Base-by-base conservation (phyloP, 1,140 invertebrate genomes). In the Homarus americanus region DNA sequence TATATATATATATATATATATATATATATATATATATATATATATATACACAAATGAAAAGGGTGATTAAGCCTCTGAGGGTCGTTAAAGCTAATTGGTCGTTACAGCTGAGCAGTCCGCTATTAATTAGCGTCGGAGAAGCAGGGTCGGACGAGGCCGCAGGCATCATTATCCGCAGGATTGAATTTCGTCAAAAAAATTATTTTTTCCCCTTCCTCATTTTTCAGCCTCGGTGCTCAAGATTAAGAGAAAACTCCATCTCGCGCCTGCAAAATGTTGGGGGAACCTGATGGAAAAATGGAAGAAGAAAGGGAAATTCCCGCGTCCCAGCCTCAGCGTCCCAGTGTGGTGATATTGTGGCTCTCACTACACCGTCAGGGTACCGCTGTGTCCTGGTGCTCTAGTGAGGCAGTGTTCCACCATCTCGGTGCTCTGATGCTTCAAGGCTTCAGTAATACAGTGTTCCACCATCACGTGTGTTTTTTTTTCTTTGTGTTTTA, bases 121-220 rank as follows among this genome's bases (percentile, higher is more conserved):
- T 34, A 49, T 87, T 78, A 87, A 78, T 87, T 78, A 78, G 53
- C 85, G 73, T 40, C 34, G 75, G 85, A 87, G 58, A 66, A 78
- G 73, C 75, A 66, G 58, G 73, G 53, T 58, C 44, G 73, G 49
- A 41, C 32, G 20, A 20, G 32, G 79, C 87, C 87, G 3, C 24
- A 12, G 79, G 87, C 87, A 89, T 89, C 87, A 89, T 89, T 89
- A 89, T 82, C 87, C 80, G 32, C 66, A 20, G 87, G 87, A 89
- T 89, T 89, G 87, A 89, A 89, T 89, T 89, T 89, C 87, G 79
- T 89, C 79, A 89, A 89, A 89, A 89, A 89, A 82, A 89, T 75
- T 75, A 86, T 75, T 82, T 89, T 76, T 89, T 82, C 72, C 41
- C 69, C 44, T 89, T 38, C 87, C 79, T 89, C 87, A 89, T 89